Evolutionary conservation across 2,888 invertebrate genomes (phyloP), one percentile per base, ranked within the genome.

Genomic region (Orthosia gothica): DNA sequence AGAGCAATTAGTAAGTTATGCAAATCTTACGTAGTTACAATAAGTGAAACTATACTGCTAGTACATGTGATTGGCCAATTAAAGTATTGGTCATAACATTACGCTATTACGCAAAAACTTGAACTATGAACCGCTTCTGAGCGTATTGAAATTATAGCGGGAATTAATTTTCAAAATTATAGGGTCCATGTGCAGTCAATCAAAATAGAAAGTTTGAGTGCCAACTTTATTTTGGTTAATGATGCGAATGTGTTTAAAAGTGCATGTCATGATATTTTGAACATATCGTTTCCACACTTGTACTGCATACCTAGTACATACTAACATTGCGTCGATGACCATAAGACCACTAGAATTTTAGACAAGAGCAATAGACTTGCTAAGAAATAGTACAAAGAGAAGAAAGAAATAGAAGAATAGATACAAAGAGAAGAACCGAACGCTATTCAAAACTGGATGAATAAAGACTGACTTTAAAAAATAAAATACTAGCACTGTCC

Each of bases 121-220:
- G 92, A 93, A 92, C 93, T 93, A 80, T 92, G 93, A 93, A 92
- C 93, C 83, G 91, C 87, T 90, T 89, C 85, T 88, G 88, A 92
- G 89, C 84, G 89, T 91, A 89, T 88, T 85, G 76, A 89, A 90
- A 87, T 89, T 90, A 89, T 86, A 81, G 82, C 82, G 79, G 87
- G 90, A 92, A 93, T 93, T 92, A 91, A 91, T 91, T 90, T 90
- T 85, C 80, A 84, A 92, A 90, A 91, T 91, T 89, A 89, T 80
- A 84, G 87, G 82, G 87, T 91, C 81, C 79, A 78, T 87, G 82
- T 75, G 74, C 79, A 89, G 84, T 90, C 89, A 90, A 93, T 92
- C 92, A 92, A 85, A 85, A 74, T 92, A 90, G 92, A 93, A 92
- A 93, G 92, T 88, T 85, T 70, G 74, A 82, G 82, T 83, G 81